These are phyloP conservation scores for Martes martes DNA, from an alignment of 2,113 vertebrate genomes.

Conservation along the genomic window DNA sequence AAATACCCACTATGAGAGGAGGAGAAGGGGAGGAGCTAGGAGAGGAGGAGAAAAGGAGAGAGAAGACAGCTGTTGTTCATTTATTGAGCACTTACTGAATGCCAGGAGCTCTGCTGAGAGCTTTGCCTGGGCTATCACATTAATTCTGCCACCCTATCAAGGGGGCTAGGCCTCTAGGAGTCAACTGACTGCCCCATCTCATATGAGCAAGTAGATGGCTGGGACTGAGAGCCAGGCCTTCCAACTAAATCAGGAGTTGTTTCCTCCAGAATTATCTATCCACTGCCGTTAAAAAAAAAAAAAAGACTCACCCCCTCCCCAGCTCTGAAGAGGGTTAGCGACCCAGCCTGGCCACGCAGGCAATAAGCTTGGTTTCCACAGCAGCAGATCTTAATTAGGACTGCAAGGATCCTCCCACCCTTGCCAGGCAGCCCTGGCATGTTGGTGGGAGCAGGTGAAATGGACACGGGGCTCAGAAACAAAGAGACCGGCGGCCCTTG, in stretches of 20 bases:
- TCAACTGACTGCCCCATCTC: not conserved
- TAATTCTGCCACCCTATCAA: not conserved
- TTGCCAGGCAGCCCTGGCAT: not conserved
- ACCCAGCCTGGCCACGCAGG: slow-evolving; percentile 24
- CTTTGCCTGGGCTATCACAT: not conserved
- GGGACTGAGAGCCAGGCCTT: not conserved
- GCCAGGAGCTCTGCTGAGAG: not conserved
- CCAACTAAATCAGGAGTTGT: not conserved
- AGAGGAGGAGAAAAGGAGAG: not conserved
- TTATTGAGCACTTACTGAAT: not conserved
- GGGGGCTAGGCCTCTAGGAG: not conserved
- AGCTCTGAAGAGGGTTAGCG: slow-evolving; percentile 39
- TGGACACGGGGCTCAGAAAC: not conserved
- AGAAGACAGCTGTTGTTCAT: not conserved
- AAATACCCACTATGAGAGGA: not conserved
- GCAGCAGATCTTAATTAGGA: slow-evolving; percentile 63
- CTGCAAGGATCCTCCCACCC: slow-evolving; percentile 31
- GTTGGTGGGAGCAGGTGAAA: not conserved
- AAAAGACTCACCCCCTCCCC: not conserved
- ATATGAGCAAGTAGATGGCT: not conserved
- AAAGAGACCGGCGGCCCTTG: not conserved
- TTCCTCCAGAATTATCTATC: slow-evolving; percentile 40
- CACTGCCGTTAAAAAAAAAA: not conserved
- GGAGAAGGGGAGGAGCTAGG: not conserved
- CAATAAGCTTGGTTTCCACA: slow-evolving; percentile 65